Conservation (phyloP, 2,113 vertebrate genomes). For the Rallus limicola region DNA sequence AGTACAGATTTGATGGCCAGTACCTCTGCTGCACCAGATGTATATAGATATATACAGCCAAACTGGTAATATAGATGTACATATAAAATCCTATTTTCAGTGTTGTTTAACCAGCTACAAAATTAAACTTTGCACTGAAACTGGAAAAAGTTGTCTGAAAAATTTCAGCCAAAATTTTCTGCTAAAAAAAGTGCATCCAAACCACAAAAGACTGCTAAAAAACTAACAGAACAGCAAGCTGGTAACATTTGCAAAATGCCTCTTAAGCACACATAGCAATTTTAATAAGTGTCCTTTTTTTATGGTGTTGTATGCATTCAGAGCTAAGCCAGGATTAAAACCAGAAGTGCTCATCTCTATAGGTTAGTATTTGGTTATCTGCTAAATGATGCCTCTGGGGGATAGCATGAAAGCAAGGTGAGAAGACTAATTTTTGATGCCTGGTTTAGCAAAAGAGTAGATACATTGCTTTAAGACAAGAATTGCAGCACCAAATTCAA, state of each 20-base stretch:
- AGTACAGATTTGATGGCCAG: background rate
- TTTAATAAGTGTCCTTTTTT: background rate
- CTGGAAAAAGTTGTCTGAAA: background rate
- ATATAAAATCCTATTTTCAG: background rate
- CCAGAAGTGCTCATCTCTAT: background rate
- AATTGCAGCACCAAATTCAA: background rate
- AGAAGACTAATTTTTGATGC: background rate
- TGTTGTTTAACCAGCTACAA: background rate
- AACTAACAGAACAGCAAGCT: background rate
- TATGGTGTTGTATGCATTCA: background rate
- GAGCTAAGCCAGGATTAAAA: background rate
- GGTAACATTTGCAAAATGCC: background rate
- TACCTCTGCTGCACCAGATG: background rate
- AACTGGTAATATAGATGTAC: too few relatives aligned
- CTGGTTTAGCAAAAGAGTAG: background rate
- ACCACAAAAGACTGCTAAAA: background rate
- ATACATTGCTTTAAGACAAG: background rate
- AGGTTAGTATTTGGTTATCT: background rate
- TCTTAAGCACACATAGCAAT: background rate
- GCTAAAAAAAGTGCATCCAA: background rate
- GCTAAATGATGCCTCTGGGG: background rate
- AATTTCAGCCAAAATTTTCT: background rate
- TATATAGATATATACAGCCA: too few relatives aligned
- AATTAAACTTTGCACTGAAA: background rate
- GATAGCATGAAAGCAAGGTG: background rate